Evolutionary conservation across 2,888 invertebrate genomes (phyloP), one percentile per base, ranked within the genome.

Genomic region (Aromia moschata): DNA sequence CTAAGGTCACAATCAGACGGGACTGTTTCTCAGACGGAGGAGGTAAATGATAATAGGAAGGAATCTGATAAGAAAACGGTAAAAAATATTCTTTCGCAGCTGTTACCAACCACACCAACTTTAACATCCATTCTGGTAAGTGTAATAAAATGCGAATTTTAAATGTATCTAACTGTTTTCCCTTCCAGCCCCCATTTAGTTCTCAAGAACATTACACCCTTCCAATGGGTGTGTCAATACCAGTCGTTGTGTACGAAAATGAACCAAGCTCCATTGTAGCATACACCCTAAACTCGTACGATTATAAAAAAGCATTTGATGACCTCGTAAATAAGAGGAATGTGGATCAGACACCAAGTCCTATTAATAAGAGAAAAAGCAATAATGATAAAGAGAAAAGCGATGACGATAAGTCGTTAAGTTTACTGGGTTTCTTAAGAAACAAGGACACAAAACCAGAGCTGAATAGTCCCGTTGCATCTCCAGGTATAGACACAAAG

Each of bases 221-320:
- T 15, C 87, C 88, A 0, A 72, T 84, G 12, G 88, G 88, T 61
- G 79, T 74, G 9, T 71, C 71, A 7, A 82, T 88, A n/a, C 88
- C 89, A 0, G 81, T 91, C n/a, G 84, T 90, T 1, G 90, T 94
- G 0, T 89, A 89, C 69, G 93, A 94, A 76, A 86, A 85, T 36
- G 93, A 94, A 77, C 88, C 90, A 0, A 92, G 93, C 64, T 94
- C 93, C 0, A 89, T 95, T 49, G 91, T 96, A 59, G 92, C 94
- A 0, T 93, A 92, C 74, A 88, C 92, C 0, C 80, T 96, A 15
- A 88, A 88, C 58, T 90, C 90, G 0, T 79, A 79, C 10, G 91
- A 92, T 51, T 93, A 93, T 74, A 88, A 87, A 67, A 84, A 83
- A 46, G 79, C 84, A 1, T 75, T 89, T n/a, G 84, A 84, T 11